Percentiles rank a stretch among this genome's conserved stretches.
phyloP scores from a whole-genome alignment of 2,797 vertebrate species.

The Cynodonichthys magdalenae region DNA sequence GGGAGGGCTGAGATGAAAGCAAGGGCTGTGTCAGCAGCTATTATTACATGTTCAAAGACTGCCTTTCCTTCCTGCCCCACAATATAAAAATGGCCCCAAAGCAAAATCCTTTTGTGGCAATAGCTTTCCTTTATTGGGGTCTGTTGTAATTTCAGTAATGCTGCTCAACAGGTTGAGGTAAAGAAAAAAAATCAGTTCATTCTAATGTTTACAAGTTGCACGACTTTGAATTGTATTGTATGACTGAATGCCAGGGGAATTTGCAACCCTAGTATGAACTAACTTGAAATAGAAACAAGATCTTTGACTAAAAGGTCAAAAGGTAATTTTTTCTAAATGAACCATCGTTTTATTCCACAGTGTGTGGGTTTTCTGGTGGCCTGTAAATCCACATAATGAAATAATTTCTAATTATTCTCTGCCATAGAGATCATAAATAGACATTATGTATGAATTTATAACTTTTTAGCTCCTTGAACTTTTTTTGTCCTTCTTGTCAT shows the following conservation, averaged over 20 bases:
- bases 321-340: constrained; percentile 5
- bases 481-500: constrained; percentile 7
- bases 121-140: constrained; percentile 24
- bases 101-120: constrained; percentile 36
- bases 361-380: constrained; percentile 21
- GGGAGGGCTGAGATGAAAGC: constrained; percentile 50
- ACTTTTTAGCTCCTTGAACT: constrained; percentile 13
- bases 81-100: constrained; percentile 47
- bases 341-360: constrained; percentile 1
- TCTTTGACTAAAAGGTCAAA: constrained; percentile 15
- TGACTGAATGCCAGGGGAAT: constrained; percentile 9
- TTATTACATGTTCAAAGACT: constrained; percentile 58
- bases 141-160: constrained; percentile 27
- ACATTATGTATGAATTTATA: constrained; percentile 22
- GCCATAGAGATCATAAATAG: constrained; percentile 2
- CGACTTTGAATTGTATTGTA: constrained; percentile 15
- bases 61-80: constrained; percentile 53
- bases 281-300: constrained; percentile 13
- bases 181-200: neutral
- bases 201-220: constrained; percentile 1
- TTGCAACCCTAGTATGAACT: constrained; percentile 15
- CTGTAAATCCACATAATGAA: constrained; percentile 8
- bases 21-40: constrained; percentile 38
- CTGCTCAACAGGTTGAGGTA: constrained; percentile 31
- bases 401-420: constrained; percentile 17